Evolutionary conservation across 2,113 vertebrate species (phyloP), one percentile per base, ranked within the genome.

Genomic region (Uria lomvia): DNA sequence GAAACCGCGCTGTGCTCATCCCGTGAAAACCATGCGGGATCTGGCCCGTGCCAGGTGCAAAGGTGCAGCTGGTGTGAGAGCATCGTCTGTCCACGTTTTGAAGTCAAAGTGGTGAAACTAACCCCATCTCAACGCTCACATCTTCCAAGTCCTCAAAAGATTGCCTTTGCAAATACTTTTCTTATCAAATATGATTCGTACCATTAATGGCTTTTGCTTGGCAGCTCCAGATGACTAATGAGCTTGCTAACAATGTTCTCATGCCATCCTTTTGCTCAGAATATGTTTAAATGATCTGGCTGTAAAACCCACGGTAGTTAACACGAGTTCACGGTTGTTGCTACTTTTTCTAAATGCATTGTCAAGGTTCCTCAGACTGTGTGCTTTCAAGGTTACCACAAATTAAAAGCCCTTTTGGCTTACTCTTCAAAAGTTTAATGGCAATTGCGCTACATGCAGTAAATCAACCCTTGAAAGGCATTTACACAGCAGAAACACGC

Each of bases 11-110:
- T 6, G 47, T 12, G 21, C 59, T 26, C 17, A 5, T 2, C 32
- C 59, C 1, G 27, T 0, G 12, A 32, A 9, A 27, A 1, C 5
- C n/a, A 6, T 0, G 0, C 8, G 45, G 78, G 47, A 9, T 3
- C 9, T 0, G 15, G 89, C 56, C 9, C 27, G 30, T 1, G 45
- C 6, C 10, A 18, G 75, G 3, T 1, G 22, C 67, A 40, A 30
- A 2, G 47, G 38, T 18, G 43, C 30, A 24, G 53, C 84, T 4
- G 58, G 17, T 12, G 4, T 1, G 58, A 21, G 24, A 9, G 55
- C 32, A 58, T 15, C 3, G 1, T 36, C 49, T 9, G 32, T 0
- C 1, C 34, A 2, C 15, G 0, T 24, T 58, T 21, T 30, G 7
- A 29, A 49, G 53, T 3, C 52, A 22, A 0, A 0, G 9, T 6